phyloP scores from a whole-genome alignment of 2,888 invertebrate species.

The Limnephilus lunatus region DNA sequence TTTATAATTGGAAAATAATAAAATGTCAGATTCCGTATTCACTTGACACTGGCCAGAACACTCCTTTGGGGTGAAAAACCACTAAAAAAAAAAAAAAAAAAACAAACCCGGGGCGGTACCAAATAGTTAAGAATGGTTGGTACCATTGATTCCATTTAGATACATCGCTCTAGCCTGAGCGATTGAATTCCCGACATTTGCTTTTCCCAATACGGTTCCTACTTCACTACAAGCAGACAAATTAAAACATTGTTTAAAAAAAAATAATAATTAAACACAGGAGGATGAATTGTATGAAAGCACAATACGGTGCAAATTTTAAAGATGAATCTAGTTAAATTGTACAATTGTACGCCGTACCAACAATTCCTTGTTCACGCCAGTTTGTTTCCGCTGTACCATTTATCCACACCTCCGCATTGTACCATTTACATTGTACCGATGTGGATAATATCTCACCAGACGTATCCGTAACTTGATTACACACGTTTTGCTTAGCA shows the following conservation, averaged over 20 bases:
- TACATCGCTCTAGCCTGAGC: not conserved
- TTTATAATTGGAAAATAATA: too few species aligned
- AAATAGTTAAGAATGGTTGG: too few species aligned
- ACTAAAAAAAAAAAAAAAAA: too few species aligned
- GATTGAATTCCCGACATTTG: not conserved
- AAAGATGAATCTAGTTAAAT: not conserved
- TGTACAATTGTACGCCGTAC: not conserved
- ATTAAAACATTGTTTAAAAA: not conserved
- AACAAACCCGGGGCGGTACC: too few species aligned
- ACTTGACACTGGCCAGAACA: too few species aligned
- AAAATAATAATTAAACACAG: not conserved
- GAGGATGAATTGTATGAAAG: not conserved
- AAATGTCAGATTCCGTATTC: too few species aligned
- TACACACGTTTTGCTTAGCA: slow-evolving; percentile 22
- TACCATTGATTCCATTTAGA: too few species aligned
- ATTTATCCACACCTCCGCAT: not conserved
- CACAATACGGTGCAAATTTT: not conserved
- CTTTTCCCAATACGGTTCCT: not conserved
- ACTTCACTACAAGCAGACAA: not conserved
- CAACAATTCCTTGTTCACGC: not conserved
- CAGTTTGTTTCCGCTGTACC: not conserved
- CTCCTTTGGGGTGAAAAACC: too few species aligned
- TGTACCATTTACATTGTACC: not conserved
- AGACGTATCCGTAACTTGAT: slow-evolving; percentile 15
- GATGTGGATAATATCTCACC: not conserved